A percentile compares a stretch with the other conserved stretches of the same genome.
phyloP scores from a whole-genome alignment of 1,140 invertebrate genomes.

The Hypothenemus hampei region DNA sequence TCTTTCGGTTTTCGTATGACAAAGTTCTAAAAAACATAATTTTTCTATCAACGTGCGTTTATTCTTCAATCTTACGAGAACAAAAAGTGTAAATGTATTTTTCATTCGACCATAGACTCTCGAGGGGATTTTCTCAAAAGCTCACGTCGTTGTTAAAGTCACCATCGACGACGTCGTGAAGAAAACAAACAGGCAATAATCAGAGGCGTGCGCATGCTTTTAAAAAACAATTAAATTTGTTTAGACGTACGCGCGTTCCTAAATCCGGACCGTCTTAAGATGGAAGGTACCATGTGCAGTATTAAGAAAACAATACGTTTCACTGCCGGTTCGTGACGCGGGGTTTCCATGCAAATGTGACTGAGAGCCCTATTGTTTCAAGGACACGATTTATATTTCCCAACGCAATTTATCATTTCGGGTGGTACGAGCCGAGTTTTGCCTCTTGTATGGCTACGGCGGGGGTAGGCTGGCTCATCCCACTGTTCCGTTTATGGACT shows the following conservation, averaged over 20 bases:
- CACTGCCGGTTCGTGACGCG: neutral
- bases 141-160: neutral
- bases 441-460: conserved; percentile 1
- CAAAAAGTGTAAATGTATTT: neutral
- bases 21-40: too few relatives aligned
- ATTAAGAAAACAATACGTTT: conserved; percentile 22
- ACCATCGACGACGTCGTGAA: neutral
- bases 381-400: conserved; percentile 28
- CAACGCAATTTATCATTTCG: conserved; percentile 22
- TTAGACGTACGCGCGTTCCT: too few relatives aligned
- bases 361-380: conserved; percentile 25
- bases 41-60: neutral
- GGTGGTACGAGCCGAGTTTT: conserved; percentile 11
- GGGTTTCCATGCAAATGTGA: conserved; percentile 24
- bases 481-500: conserved; percentile 10
- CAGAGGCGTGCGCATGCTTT: too few relatives aligned
- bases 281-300: conserved; percentile 11
- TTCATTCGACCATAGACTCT: too few relatives aligned
- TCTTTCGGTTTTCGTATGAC: too few relatives aligned
- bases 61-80: neutral
- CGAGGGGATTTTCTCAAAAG: neutral
- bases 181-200: neutral
- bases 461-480: neutral
- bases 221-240: too few relatives aligned
- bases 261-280: too few relatives aligned